Percentiles rank a stretch among this genome's conserved stretches.
Evolutionary conservation across 2,888 invertebrate species (phyloP).

Genomic region (Yponomeuta evonymella): DNA sequence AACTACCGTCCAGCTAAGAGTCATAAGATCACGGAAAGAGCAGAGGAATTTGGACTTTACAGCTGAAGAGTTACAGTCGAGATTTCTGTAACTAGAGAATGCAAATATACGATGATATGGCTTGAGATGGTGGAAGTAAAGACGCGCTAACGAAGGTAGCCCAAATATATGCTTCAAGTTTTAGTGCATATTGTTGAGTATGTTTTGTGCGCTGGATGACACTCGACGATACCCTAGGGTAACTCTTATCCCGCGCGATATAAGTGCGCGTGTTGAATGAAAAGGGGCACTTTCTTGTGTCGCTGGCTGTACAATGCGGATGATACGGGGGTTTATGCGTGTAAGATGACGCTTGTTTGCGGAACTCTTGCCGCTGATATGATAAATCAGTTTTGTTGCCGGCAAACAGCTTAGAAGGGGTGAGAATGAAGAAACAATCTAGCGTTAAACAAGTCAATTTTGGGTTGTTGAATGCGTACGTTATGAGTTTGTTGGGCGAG

Average conservation of each 20-base stretch:
- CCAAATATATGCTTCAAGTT: constrained; percentile 63
- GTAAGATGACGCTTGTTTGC: constrained; percentile 75
- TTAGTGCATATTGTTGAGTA: constrained; percentile 60
- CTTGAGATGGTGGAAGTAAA: constrained; percentile 4
- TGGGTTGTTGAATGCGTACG: neutral
- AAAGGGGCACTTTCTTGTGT: neutral
- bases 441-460: constrained; percentile 65
- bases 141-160: constrained; percentile 31
- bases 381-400: constrained; percentile 71
- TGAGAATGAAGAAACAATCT: constrained; percentile 56
- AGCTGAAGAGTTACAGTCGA: neutral
- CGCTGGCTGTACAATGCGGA: constrained; percentile 17
- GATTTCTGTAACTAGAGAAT: neutral
- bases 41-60: no score
- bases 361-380: constrained; percentile 64
- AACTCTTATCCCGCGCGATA: neutral
- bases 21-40: constrained; percentile 18
- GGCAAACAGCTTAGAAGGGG: constrained; percentile 64
- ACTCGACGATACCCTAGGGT: neutral
- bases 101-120: constrained; percentile 3
- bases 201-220: constrained; percentile 48
- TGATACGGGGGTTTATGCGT: constrained; percentile 70
- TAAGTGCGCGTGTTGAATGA: neutral
- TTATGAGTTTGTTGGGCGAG: constrained; percentile 4
- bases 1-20: constrained; percentile 23